A percentile compares a stretch with the other conserved stretches of the same genome.
These are phyloP conservation scores for Parnassius smintheus DNA, from an alignment of 2,888 invertebrate genomes.

Conservation along the genomic window DNA sequence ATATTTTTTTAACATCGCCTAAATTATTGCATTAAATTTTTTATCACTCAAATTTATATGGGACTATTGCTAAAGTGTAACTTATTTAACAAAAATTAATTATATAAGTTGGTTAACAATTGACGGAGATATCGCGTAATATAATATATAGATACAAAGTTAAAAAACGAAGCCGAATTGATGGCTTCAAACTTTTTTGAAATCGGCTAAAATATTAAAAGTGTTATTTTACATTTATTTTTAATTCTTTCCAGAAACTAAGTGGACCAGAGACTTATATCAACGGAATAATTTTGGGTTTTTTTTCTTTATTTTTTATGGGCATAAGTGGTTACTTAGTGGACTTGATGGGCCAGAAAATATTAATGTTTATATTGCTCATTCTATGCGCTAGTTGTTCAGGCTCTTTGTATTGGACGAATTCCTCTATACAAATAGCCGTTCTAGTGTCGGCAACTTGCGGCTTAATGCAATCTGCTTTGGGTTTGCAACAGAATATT, in stretches of 20 bases:
- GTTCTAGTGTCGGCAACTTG: conserved; percentile 47
- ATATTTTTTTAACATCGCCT: too few relatives aligned
- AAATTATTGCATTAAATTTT: too few relatives aligned
- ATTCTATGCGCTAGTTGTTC: conserved; percentile 43
- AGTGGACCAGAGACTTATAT: conserved; percentile 51
- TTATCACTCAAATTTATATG: too few relatives aligned
- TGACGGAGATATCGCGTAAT: too few relatives aligned
- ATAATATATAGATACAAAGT: too few relatives aligned
- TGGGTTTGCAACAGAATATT: conserved; percentile 48
- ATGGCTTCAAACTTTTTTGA: too few relatives aligned
- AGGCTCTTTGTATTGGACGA: conserved; percentile 46
- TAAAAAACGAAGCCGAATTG: too few relatives aligned
- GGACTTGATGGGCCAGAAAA: conserved; percentile 43
- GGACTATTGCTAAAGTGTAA: too few relatives aligned
- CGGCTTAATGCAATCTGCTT: conserved; percentile 47
- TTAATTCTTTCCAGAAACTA: conserved; percentile 41
- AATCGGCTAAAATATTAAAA: too few relatives aligned
- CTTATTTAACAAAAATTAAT: too few relatives aligned
- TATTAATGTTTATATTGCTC: conserved; percentile 41
- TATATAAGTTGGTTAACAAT: too few relatives aligned
- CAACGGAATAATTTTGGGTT: conserved; percentile 48
- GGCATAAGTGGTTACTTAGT: conserved; percentile 42
- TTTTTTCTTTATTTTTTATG: conserved; percentile 42
- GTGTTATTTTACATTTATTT: too few relatives aligned
- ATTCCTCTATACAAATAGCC: conserved; percentile 47